Base-by-base conservation (phyloP, 2,797 vertebrate species). In the Lophotriccus pileatus region DNA sequence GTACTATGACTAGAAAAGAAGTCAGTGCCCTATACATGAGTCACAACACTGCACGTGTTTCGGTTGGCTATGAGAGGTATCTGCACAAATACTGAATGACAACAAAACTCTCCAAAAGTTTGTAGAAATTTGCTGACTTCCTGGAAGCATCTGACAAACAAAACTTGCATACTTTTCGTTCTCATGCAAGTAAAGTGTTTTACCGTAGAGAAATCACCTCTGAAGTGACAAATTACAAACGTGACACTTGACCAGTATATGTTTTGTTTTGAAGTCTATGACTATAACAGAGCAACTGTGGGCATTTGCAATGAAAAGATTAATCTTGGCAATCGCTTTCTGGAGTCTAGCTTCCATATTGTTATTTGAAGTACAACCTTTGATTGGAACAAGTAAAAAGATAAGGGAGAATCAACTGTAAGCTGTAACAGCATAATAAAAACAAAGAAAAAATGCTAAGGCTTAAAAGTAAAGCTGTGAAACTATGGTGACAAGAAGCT, bases 1-100 rank as follows among this genome's bases (percentile, higher is more conserved):
- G 37, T 36, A 50, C 15, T 30, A 22, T 0, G 6, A 79, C 17
- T 17, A 49, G 7, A 74, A 76, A 66, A 69, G 22, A 66, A 73
- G 25, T 32, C 15, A 56, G 60, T 14, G 20, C 4, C 8, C 12
- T 0, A 0, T n/a, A n/a, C 30, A 14, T 1, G 37, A 81, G 46
- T 60, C 9, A 63, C 4, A 58, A 19, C 32, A 34, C 14, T 34
- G 16, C 23, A 3, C 17, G 32, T 6, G 2, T 17, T 37, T 36
- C 5, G 4, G 44, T 24, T 37, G 52, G 23, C 46, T 63, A 12
- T 3, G 52, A 64, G 86, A 78, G 36, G 20, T 49, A 44, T 30
- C 14, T 46, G 34, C 27, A 62, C 19, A 66, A 89, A 69, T 27
- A 75, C 30, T 20, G 12, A 79, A 75, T 8, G 22, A 5, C 58